Evolutionary conservation across 2,888 invertebrate genomes (phyloP), one percentile per base, ranked within the genome.

Genomic region (Trilocha varians): DNA sequence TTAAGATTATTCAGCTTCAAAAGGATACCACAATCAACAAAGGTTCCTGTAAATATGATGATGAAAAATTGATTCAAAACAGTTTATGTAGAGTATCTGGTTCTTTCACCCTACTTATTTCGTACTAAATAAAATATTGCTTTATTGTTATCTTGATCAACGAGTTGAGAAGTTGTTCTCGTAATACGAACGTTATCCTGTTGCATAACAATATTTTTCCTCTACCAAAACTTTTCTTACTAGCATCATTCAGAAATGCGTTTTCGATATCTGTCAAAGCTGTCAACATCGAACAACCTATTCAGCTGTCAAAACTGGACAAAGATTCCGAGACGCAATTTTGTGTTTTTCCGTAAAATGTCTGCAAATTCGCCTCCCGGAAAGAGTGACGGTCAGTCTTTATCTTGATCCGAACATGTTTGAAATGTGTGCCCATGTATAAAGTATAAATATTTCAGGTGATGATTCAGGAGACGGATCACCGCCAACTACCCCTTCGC

Each of bases 341-440:
- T 59, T 55, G 56, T 62, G 59, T 64, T 67, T 74, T 69, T 68
- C 57, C 62, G 55, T 51, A 78, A 70, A 71, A 85, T 85, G 84
- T 84, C 84, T 41, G 72, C 74, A 49, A 82, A 83, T 77, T 75
- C 80, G 16, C 79, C 85, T 17, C 82, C 83, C 13, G 80, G 82
- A 44, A 78, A 74, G 40, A 83, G 78, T 54, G 71, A 78, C 53
- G 78, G 84, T 84, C 52, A 66, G 71, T 57, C 48, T 41, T 35
- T 36, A 43, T 39, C 5, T 34, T 3, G 34, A 16, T 42, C 25
- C 5, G 9, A 39, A 13, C 14, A 14, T 42, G 11, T 46, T 13
- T 33, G 8, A 34, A 39, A 16, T 34, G 38, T 45, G 43, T 41
- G 43, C 32, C 45, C 40, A 38, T 45, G 43, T 46, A 43, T 46